Evolutionary conservation across 2,113 vertebrate species (phyloP), one percentile per base, ranked within the genome.

Genomic region (Lasiurus borealis): DNA sequence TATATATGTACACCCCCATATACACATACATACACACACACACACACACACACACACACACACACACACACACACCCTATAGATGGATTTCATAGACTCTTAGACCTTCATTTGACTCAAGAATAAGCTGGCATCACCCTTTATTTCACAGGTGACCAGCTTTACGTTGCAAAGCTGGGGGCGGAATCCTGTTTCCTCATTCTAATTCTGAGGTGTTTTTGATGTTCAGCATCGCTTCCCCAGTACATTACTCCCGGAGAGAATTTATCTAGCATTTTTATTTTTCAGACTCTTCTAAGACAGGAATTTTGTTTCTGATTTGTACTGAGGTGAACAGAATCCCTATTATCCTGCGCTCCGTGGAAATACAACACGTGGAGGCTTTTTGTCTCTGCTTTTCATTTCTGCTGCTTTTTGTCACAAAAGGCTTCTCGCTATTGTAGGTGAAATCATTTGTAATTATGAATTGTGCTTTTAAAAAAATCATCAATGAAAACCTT

Each of bases 401-500:
- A 97, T 96, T 97, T 77, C 90, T 94, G 50, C 13, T 91, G 94
- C 64, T 92, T 88, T 95, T 96, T 90, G 92, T 88, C 34, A 96
- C 78, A 91, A 88, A 97, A 96, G 85, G 6, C 85, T 92, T 94
- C 95, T 88, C 78, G 78, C 90, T 92, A 96, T 85, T 93, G 91
- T 96, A 89, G 92, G 75, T 91, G 50, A 91, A 95, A 92, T 95
- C 85, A 89, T 86, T 95, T 95, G 92, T 96, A 97, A 97, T 97
- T 96, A 95, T 40, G 69, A 94, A 95, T 57, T 94, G 75, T 86
- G 85, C 73, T 95, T 95, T 95, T 91, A n/a, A 97, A 96, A n/a
- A 97, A 95, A 94, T 97, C 91, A 96, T 95, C 92, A 97, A 93
- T 97, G 97, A 95, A 95, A 95, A 89, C 91, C 69, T 97, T 96